Percentiles rank a stretch among this genome's conserved stretches.
Conservation (phyloP, 2,888 invertebrate species). For the Baccha elongata region DNA sequence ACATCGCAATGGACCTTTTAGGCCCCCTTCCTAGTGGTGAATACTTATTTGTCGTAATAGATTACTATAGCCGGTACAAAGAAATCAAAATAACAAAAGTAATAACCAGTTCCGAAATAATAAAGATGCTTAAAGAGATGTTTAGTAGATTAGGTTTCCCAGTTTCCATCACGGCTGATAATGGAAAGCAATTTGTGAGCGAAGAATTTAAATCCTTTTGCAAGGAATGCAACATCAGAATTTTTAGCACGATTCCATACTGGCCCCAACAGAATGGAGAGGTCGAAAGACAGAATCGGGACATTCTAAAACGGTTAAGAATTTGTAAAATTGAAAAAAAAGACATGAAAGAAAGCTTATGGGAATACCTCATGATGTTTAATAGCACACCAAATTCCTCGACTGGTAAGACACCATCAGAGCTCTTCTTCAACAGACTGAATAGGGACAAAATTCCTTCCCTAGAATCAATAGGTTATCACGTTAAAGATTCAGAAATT, state of each 20-base stretch:
- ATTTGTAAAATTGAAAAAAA: slow-evolving; percentile 65
- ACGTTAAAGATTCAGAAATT: slow-evolving; percentile 1
- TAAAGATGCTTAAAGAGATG: slow-evolving; percentile 71
- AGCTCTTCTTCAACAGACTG: slow-evolving; percentile 74
- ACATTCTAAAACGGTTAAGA: slow-evolving; percentile 75
- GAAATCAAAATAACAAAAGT: no score
- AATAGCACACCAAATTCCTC: slow-evolving; percentile 75
- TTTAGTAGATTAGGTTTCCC: slow-evolving; percentile 75
- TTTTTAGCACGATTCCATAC: slow-evolving; percentile 73
- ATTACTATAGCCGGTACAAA: slow-evolving; percentile 47
- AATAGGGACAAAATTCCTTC: slow-evolving; percentile 74
- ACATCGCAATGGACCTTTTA: slow-evolving; percentile 7
- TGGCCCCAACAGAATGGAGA: slow-evolving; percentile 76
- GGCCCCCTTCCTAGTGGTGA: slow-evolving; percentile 17
- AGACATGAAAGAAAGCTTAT: slow-evolving; percentile 74
- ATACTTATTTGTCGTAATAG: slow-evolving; percentile 56
- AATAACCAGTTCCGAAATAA: no score
- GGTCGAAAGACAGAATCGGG: slow-evolving; percentile 76
- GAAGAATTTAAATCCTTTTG: slow-evolving; percentile 70
- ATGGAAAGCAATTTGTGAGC: slow-evolving; percentile 76
- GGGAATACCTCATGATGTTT: slow-evolving; percentile 52
- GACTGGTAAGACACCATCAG: slow-evolving; percentile 75
- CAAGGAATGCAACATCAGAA: slow-evolving; percentile 64
- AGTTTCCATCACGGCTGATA: slow-evolving; percentile 74
- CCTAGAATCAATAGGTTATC: slow-evolving; percentile 14